A percentile compares a stretch with the other conserved stretches of the same genome.
These are phyloP conservation scores for Drosophila ananassae DNA, from an alignment of 1,140 invertebrate genomes.

Conservation along the genomic window DNA sequence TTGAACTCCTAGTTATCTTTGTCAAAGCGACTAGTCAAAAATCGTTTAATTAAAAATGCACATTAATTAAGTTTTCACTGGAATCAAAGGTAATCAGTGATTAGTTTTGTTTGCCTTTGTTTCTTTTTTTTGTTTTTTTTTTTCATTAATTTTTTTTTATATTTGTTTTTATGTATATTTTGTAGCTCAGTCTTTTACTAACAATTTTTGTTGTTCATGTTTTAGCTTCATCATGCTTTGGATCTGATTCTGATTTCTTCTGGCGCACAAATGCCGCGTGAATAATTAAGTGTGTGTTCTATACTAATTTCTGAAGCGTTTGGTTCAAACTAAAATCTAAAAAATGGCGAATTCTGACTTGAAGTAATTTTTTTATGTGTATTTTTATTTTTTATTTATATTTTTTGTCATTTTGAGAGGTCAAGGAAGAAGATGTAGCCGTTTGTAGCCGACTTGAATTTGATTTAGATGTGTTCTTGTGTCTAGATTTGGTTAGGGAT, in stretches of 20 bases:
- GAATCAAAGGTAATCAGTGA: constrained; percentile 26
- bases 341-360: constrained; percentile 21
- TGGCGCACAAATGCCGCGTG: constrained; percentile 15
- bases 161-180: constrained; percentile 50
- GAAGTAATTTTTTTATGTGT: constrained; percentile 9
- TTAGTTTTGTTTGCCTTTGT: constrained; percentile 35
- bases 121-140: constrained; percentile 38
- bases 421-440: background rate
- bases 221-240: constrained; percentile 46
- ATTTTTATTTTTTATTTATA: background rate
- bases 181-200: constrained; percentile 83
- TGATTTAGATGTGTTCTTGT: constrained; percentile 2
- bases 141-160: constrained; percentile 3
- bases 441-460: background rate
- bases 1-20: constrained; percentile 19
- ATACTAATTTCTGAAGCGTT: constrained; percentile 14
- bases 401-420: background rate
- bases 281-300: constrained; percentile 16
- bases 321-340: constrained; percentile 13
- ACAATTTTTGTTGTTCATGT: constrained; percentile 65
- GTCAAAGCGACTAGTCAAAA: constrained; percentile 8
- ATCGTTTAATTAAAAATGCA: constrained; percentile 39
- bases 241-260: constrained; percentile 19
- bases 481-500: constrained; percentile 2
- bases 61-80: constrained; percentile 29